phyloP scores from a whole-genome alignment of 2,797 vertebrate genomes.

The Megalops cyprinoides region DNA sequence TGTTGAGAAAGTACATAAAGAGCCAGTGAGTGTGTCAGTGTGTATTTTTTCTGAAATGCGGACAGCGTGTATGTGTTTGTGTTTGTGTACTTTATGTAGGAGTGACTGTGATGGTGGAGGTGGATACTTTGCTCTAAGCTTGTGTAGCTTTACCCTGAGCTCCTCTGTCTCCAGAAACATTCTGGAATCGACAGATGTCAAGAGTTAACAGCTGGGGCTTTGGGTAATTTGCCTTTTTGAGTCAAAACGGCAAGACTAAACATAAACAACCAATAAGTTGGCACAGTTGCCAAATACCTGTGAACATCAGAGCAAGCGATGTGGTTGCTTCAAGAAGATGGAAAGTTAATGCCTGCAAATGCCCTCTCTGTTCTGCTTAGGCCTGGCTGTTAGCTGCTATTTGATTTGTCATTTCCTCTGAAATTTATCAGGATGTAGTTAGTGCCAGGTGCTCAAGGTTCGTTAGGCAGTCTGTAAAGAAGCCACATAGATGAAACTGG shows the following conservation, averaged over 20 bases:
- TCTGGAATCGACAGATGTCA: slow-evolving; percentile 56
- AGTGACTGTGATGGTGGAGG: slow-evolving; percentile 3
- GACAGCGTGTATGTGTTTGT: neutral
- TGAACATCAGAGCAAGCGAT: slow-evolving; percentile 35
- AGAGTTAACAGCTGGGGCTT: slow-evolving; percentile 52
- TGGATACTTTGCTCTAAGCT: slow-evolving; percentile 12
- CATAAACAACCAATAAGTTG: slow-evolving; percentile 51
- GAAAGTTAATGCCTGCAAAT: neutral
- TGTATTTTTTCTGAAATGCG: neutral
- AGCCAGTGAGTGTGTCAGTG: slow-evolving; percentile 1
- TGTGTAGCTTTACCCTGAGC: slow-evolving; percentile 18
- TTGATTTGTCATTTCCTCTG: slow-evolving; percentile 4
- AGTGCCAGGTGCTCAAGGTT: slow-evolving; percentile 14
- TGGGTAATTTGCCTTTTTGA: slow-evolving; percentile 45
- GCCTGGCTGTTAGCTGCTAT: neutral
- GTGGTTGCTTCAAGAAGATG: slow-evolving; percentile 28
- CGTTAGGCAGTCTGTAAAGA: neutral
- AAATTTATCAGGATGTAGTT: neutral
- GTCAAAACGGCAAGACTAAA: slow-evolving; percentile 55
- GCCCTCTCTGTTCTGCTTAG: slow-evolving; percentile 17
- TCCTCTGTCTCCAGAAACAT: slow-evolving; percentile 39
- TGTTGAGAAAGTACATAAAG: neutral
- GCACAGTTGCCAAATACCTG: slow-evolving; percentile 32
- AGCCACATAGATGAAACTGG: neutral
- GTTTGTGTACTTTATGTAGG: neutral